Conservation (phyloP, 2,888 invertebrate genomes). For the Rhagium mordax region DNA sequence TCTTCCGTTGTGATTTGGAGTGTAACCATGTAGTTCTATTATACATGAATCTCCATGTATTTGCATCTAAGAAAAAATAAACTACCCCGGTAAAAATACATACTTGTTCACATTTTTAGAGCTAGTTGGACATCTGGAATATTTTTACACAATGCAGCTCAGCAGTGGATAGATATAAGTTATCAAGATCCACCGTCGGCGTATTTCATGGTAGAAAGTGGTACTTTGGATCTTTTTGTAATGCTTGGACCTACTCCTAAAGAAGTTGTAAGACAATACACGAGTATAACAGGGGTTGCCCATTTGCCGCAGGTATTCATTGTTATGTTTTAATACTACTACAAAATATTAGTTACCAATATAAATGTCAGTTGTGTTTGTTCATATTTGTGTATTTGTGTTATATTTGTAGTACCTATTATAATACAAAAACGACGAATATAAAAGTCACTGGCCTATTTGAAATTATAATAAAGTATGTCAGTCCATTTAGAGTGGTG, state of each 20-base stretch:
- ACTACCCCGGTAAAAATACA: neutral
- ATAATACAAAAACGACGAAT: too few species aligned
- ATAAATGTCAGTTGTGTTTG: too few species aligned
- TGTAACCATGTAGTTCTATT: too few species aligned
- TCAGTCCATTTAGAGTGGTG: too few species aligned
- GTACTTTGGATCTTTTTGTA: constrained; percentile 93
- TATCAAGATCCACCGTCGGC: constrained; percentile 71
- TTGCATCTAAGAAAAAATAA: neutral
- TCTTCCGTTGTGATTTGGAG: too few species aligned
- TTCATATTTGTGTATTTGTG: too few species aligned
- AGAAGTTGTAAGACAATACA: constrained; percentile 90
- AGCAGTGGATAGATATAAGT: constrained; percentile 94
- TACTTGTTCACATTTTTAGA: constrained; percentile 30
- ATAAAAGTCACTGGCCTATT: too few species aligned
- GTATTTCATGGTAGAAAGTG: constrained; percentile 95
- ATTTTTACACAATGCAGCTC: constrained; percentile 90
- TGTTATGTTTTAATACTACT: neutral
- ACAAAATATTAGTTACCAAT: too few species aligned
- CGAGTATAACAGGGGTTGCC: constrained; percentile 87
- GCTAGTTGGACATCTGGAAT: constrained; percentile 45
- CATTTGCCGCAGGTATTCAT: constrained; percentile 77
- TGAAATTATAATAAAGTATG: too few species aligned
- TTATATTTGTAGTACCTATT: too few species aligned
- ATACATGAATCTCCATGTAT: too few species aligned
- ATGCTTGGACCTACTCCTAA: constrained; percentile 92